phyloP scores from a whole-genome alignment of 1,140 invertebrate genomes.

The Drosophila ogumai region DNA sequence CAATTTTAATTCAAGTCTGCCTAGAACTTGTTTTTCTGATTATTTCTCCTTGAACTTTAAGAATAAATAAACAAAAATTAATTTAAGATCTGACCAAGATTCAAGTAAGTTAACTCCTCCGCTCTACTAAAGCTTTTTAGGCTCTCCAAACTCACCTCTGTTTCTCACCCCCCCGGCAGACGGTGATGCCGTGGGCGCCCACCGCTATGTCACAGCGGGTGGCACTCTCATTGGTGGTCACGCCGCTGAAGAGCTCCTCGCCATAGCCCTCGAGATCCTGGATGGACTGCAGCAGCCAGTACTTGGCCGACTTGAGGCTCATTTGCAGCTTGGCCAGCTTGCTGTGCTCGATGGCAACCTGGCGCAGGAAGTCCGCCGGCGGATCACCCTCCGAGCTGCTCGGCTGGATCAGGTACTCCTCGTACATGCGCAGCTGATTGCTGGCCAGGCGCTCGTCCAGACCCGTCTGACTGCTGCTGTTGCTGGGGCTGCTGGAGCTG shows the following conservation, averaged over 20 bases:
- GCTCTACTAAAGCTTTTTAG: fast-evolving
- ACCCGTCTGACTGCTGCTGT: conserved; percentile 69
- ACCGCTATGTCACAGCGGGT: conserved; percentile 86
- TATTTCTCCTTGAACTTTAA: not conserved
- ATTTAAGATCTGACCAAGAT: no score
- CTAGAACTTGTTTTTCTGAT: not conserved
- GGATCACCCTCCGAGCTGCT: conserved; percentile 37
- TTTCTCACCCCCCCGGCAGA: conserved; percentile 87
- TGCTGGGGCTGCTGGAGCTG: conserved; percentile 71
- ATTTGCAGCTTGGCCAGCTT: conserved; percentile 77
- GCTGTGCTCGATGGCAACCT: conserved; percentile 79
- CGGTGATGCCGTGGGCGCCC: conserved; percentile 92
- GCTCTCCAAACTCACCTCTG: conserved; percentile 62
- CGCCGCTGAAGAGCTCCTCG: conserved; percentile 92
- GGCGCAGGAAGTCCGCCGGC: conserved; percentile 71
- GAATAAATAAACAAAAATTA: not conserved
- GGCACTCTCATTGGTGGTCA: conserved; percentile 85
- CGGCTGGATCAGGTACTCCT: conserved; percentile 72
- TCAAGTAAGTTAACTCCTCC: not conserved
- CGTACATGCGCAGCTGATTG: conserved; percentile 73
- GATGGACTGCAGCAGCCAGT: conserved; percentile 92
- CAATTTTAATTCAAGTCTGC: not conserved
- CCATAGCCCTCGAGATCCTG: conserved; percentile 91
- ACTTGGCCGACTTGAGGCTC: conserved; percentile 88
- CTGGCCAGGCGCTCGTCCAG: conserved; percentile 64